A percentile compares a stretch with the other conserved stretches of the same genome.
Evolutionary conservation across 2,797 vertebrate species (phyloP).

Genomic region (Stomatorhinus walkeri): DNA sequence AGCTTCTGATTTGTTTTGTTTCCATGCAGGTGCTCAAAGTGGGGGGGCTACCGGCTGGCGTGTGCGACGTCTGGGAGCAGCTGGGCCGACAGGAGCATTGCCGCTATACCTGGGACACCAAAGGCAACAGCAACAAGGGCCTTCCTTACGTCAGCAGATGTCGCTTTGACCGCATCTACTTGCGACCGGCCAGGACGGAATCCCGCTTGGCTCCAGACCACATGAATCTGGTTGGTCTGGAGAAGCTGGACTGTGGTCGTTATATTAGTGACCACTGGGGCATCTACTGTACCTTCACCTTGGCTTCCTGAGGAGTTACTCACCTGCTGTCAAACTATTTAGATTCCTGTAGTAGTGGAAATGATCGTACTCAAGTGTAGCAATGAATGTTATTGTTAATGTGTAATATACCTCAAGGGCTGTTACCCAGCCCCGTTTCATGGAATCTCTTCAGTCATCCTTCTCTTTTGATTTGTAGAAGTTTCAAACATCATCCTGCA

Average conservation of each 20-base stretch:
- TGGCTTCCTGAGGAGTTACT: constrained; percentile 15
- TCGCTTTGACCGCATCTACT: constrained; percentile 83
- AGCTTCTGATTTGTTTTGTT: background rate
- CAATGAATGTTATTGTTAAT: background rate
- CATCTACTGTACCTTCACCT: constrained; percentile 72
- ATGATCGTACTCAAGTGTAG: background rate
- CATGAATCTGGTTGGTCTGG: constrained; percentile 80
- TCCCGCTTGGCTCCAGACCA: constrained; percentile 63
- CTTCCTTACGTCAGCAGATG: constrained; percentile 58
- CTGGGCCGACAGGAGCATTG: constrained; percentile 78
- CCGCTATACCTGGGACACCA: constrained; percentile 91
- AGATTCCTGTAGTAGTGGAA: background rate
- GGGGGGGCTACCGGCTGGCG: constrained; percentile 62
- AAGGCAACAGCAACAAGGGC: constrained; percentile 74
- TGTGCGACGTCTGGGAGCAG: constrained; percentile 82
- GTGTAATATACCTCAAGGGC: background rate
- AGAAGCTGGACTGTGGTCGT: constrained; percentile 85
- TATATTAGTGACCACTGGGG: constrained; percentile 97
- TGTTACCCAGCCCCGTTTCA: background rate
- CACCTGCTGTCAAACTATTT: background rate
- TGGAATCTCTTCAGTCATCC: background rate
- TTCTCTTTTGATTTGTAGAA: background rate
- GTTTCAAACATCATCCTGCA: background rate
- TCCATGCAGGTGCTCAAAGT: constrained; percentile 69
- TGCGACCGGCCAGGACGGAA: constrained; percentile 56